Evolutionary conservation across 2,888 invertebrate genomes (phyloP), one percentile per base, ranked within the genome.

Genomic region (Chaetogeoica ovagalla): DNA sequence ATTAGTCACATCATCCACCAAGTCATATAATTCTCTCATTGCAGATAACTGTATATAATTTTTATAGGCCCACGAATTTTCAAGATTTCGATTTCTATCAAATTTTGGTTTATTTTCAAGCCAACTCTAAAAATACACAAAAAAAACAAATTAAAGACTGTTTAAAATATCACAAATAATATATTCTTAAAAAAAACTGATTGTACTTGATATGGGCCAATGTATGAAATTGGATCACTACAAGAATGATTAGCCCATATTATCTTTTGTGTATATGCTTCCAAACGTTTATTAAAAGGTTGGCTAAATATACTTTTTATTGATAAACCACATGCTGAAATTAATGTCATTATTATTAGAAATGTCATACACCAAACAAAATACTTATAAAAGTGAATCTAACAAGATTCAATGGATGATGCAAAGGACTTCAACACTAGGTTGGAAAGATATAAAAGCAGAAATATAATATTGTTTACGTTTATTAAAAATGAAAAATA

Each of bases 191-290:
- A 85, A 71, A 85, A n/a, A 13, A 63, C 17, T 48, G n/a, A 63
- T 65, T 13, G 85, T 86, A 94, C 94, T 87, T 88, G 90, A 85
- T 94, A 97, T 0, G 94, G 92, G 85, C 94, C 92, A 8, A 93
- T 88, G 83, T 92, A 90, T 0, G 95, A 93, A 82, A 97, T 90
- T 81, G 93, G 90, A 86, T 98, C 98, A 84, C 96, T 94, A 86
- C 91, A 90, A 0, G 94, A 93, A 1, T 92, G 91, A 85, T 92
- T 91, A 0, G 96, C 91, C 94, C 95, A 97, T 0, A 90, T 87
- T 23, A 95, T 86, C 85, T 93, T 93, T 19, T 92, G 91, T 84
- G 91, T 90, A 86, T 92, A 95, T 0, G 92, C 91, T 74, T 90
- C 88, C 72, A 94, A 85, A 71, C 90, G 88, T 83, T 91, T 89